A percentile compares a stretch with the other conserved stretches of the same genome.
These are phyloP conservation scores for Tryphoninae sp. DNA, from an alignment of 2,888 invertebrate species.

Conservation along the genomic window DNA sequence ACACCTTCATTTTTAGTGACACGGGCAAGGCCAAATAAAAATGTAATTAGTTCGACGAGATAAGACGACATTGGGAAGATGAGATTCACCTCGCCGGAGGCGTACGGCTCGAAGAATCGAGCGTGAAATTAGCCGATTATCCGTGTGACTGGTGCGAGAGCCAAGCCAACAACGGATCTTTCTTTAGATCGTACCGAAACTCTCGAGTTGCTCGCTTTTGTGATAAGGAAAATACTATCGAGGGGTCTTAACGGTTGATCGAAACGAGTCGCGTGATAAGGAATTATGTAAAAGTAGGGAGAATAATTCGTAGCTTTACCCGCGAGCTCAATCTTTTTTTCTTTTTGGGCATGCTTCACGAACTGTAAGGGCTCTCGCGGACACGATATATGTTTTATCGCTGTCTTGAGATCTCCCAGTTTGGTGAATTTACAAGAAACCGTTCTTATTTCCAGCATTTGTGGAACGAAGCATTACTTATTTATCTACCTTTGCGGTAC, in stretches of 20 bases:
- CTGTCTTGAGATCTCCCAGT: no score
- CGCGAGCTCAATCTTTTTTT: background rate
- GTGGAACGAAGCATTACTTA: no score
- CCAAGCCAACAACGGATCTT: constrained; percentile 35
- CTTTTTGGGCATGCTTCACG: background rate
- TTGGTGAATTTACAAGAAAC: no score
- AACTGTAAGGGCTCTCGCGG: no score
- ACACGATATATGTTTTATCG: no score
- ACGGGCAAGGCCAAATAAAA: constrained; percentile 70
- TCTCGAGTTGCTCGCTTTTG: constrained; percentile 2
- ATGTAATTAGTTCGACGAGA: constrained; percentile 73
- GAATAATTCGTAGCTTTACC: constrained; percentile 15
- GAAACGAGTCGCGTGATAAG: constrained; percentile 18
- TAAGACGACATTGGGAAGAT: constrained; percentile 63
- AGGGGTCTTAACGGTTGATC: constrained; percentile 36
- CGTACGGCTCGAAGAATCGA: constrained; percentile 68
- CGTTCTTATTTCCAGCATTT: no score
- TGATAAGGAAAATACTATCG: constrained; percentile 40
- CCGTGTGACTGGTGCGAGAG: constrained; percentile 53
- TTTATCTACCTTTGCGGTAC: no score
- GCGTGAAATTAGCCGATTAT: constrained; percentile 72
- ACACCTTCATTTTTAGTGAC: constrained; percentile 63
- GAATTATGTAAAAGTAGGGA: constrained; percentile 2
- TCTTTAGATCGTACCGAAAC: constrained; percentile 4
- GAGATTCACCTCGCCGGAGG: constrained; percentile 66